Base-by-base conservation (phyloP, 2,888 invertebrate species). In the Lasioglossum zephyrum region DNA sequence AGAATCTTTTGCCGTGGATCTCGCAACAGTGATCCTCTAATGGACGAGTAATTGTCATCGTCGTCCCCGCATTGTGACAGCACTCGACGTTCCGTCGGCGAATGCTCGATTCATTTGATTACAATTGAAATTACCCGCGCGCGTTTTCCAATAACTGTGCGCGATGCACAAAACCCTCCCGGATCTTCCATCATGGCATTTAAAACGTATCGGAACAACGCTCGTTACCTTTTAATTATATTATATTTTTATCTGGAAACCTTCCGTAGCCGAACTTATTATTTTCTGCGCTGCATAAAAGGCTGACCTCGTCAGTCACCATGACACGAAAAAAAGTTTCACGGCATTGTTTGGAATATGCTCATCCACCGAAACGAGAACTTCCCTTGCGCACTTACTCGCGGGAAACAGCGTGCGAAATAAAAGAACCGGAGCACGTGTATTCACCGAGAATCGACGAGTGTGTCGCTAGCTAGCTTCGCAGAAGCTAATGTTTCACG, bases 171-270 rank as follows among this genome's bases (percentile, higher is more conserved):
- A 26, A n/a, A 16, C 18, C 16, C 31, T 4, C 16, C 1, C 31
- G 31, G 47, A 47, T 4, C 22, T 2, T 13, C 44, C 2, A 41
- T 1, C 18, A 8, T 26, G 44, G 26, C 16, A 53, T 63, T n/a
- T 57, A 73, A 49, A 84, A 49, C 39, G 41, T 31, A 72, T 31
- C 63, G 47, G 47, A 36, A 70, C 39, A 47, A n/a, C 36, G 74
- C 70, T 18, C 41, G 70, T 41, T 69, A 36, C 31, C 53, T 80
- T 78, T 60, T 53, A 78, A 87, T 69, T 22, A 69, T 69, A 80
- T 49, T 36, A 22, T 87, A 86, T 87, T 87, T 87, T 86, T 87
- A 86, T 76, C 82, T 75, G 36, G 13, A 69, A 86, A 86, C 87
- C 87, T 86, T 86, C 75, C 75, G 74, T 31, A n/a, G 31, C 53